Evolutionary conservation across 2,888 invertebrate genomes (phyloP).

Genomic region (Ashinkailepas kermadecensis): DNA sequence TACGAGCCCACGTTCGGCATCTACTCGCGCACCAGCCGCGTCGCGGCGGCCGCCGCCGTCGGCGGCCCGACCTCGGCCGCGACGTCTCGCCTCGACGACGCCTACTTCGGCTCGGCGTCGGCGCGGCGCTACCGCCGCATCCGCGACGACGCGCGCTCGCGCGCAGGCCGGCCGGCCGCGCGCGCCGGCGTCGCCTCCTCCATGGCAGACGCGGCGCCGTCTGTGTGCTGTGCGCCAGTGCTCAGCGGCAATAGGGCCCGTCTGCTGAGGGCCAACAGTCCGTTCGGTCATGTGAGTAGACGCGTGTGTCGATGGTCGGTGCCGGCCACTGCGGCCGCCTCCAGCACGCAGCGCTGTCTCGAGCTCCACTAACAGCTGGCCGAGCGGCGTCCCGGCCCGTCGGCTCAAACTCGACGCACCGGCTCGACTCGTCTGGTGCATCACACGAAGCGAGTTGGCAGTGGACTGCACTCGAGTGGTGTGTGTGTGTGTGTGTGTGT

Average conservation of each 20-base stretch:
- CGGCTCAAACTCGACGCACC: no score
- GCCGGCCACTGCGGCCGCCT: no score
- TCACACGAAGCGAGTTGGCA: no score
- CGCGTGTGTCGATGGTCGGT: neutral
- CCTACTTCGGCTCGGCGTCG: constrained; percentile 4
- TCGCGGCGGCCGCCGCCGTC: neutral
- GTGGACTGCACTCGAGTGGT: no score
- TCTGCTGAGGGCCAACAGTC: neutral
- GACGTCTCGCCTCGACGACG: neutral
- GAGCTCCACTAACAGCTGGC: no score
- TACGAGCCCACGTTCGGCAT: constrained; percentile 17
- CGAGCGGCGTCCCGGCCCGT: no score
- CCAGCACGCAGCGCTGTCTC: no score
- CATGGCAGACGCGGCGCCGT: neutral
- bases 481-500: no score
- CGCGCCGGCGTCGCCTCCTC: neutral
- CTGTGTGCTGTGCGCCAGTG: constrained; percentile 9
- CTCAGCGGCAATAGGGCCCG: neutral
- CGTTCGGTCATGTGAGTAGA: constrained; percentile 1
- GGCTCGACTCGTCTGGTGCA: no score
- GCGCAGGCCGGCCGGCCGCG: neutral
- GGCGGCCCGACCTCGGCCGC: neutral
- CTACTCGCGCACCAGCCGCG: neutral
- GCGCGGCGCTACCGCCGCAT: constrained; percentile 17
- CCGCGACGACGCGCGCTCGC: neutral